These are phyloP conservation scores for Peribatodes rhomboidaria DNA, from an alignment of 2,888 invertebrate species.

Conservation along the genomic window DNA sequence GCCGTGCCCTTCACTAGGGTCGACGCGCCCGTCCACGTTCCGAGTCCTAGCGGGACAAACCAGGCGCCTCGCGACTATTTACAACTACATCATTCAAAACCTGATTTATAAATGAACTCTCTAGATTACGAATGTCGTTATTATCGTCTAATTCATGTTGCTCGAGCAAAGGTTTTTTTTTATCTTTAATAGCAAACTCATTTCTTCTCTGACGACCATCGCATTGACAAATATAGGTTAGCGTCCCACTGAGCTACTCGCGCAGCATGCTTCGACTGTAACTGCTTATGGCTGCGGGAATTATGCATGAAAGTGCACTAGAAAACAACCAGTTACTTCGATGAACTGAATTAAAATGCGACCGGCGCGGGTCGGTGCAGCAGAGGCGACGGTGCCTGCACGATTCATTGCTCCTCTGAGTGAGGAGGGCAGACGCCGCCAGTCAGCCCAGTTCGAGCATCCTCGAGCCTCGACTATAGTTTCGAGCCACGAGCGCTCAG, in stretches of 20 bases:
- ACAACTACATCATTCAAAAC: slow-evolving; percentile 1
- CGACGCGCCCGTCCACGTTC: slow-evolving; percentile 16
- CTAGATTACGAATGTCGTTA: no score
- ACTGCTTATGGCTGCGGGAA: slow-evolving; percentile 26
- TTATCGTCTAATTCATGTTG: no score
- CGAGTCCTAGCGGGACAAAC: slow-evolving; percentile 3
- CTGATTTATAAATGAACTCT: no score
- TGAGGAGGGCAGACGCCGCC: slow-evolving; percentile 17
- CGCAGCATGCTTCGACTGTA: slow-evolving; percentile 4
- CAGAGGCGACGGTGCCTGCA: slow-evolving; percentile 16
- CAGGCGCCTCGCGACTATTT: background rate
- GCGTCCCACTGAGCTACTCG: slow-evolving; percentile 17
- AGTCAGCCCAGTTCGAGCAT: slow-evolving; percentile 6
- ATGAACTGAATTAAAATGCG: slow-evolving; percentile 62
- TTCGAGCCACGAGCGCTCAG: no score
- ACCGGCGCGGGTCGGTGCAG: slow-evolving; percentile 34
- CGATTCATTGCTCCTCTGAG: slow-evolving; percentile 16
- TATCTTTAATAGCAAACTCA: background rate
- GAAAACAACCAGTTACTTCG: slow-evolving; percentile 60
- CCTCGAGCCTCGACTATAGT: slow-evolving; percentile 18
- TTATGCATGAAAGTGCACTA: slow-evolving; percentile 58
- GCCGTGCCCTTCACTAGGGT: slow-evolving; percentile 34
- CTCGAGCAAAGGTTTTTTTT: no score
- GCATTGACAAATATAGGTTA: background rate
- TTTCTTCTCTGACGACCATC: background rate